phyloP scores from a whole-genome alignment of 2,113 vertebrate species.

The Dasyornis broadbenti region DNA sequence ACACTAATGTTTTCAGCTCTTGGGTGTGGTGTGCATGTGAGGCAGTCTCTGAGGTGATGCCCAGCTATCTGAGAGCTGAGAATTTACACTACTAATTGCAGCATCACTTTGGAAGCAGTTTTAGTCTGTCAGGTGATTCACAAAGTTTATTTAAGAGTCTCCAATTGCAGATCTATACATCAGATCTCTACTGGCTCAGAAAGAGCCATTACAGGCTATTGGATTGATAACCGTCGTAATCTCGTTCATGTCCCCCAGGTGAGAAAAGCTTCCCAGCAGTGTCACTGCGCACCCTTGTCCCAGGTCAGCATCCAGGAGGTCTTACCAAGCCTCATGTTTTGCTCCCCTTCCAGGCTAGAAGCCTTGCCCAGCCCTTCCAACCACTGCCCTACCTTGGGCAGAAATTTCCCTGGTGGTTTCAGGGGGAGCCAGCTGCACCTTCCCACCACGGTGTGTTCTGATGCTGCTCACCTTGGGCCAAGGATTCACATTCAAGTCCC shows the following conservation, averaged over 20 bases:
- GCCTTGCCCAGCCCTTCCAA: not conserved
- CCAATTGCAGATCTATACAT: not conserved
- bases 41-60: not conserved
- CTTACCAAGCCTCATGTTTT: not conserved
- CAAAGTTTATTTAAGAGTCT: conserved; percentile 13
- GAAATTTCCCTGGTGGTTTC: not conserved
- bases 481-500: not conserved
- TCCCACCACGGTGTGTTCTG: rapidly evolving
- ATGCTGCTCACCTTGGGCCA: not conserved
- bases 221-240: not conserved
- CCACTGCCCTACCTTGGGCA: not conserved
- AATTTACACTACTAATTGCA: not conserved
- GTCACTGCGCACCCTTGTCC: not conserved
- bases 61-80: not conserved
- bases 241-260: not conserved
- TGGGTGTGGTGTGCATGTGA: rapidly evolving
- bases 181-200: not conserved
- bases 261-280: not conserved
- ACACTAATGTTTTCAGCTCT: not conserved
- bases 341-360: not conserved
- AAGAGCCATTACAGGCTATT: not conserved
- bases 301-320: not conserved
- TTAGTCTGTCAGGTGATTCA: not conserved
- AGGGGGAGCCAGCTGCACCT: not conserved
- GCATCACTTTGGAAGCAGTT: not conserved